phyloP scores from a whole-genome alignment of 2,113 vertebrate species.

The Cyanoramphus novaezelandiae region DNA sequence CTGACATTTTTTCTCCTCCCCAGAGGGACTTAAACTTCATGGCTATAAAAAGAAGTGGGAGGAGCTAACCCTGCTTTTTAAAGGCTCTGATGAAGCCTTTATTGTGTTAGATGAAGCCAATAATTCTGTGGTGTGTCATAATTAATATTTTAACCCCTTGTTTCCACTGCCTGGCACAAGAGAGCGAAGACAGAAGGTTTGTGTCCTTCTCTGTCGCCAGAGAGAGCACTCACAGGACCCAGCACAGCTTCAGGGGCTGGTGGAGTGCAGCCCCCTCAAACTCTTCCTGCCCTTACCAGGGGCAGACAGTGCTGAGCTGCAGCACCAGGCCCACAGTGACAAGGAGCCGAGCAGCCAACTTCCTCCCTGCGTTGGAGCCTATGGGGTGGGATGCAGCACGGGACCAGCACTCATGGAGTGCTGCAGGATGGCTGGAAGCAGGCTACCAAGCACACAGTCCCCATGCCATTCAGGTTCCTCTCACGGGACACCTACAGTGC shows the following conservation, averaged over 20 bases:
- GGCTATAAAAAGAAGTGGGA: slow-evolving; percentile 42
- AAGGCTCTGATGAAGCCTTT: neutral
- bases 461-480: rapidly evolving
- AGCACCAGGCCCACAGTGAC: rapidly evolving
- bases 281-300: rapidly evolving
- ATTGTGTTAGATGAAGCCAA: neutral
- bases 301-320: no score
- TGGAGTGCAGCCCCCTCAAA: neutral
- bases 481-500: no score
- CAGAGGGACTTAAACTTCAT: neutral
- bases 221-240: neutral
- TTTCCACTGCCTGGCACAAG: neutral
- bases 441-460: rapidly evolving
- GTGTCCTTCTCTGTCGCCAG: neutral
- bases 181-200: neutral
- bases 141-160: neutral
- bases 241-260: rapidly evolving
- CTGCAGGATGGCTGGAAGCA: neutral
- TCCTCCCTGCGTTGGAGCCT: neutral
- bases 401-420: neutral
- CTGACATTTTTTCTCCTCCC: neutral
- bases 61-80: neutral
- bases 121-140: neutral
- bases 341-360: neutral
- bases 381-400: rapidly evolving